A percentile compares a stretch with the other conserved stretches of the same genome.
phyloP scores from a whole-genome alignment of 2,113 vertebrate genomes.

The Daboia siamensis region DNA sequence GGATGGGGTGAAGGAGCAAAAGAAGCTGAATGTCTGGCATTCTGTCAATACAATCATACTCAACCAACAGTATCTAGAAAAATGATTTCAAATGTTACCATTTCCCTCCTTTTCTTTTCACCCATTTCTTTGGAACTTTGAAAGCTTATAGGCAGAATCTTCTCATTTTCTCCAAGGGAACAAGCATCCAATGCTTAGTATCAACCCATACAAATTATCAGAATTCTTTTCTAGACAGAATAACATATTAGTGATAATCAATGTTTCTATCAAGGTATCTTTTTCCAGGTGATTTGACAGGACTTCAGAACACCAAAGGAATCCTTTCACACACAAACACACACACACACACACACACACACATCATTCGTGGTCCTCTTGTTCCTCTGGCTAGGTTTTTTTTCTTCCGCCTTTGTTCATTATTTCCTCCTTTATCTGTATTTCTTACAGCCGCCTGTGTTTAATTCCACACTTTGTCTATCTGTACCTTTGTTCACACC shows the following conservation, averaged over 20 bases:
- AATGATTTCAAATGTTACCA: not conserved
- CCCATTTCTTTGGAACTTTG: not conserved
- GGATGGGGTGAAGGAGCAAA: not conserved
- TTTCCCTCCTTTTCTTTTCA: not conserved
- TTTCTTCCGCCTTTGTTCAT: not conserved
- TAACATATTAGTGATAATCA: not conserved
- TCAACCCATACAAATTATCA: not conserved
- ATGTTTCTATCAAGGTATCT: not conserved
- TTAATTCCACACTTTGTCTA: not conserved
- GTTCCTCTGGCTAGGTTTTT: not conserved
- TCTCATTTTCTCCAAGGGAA: not conserved
- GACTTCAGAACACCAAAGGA: not conserved
- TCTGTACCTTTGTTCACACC: conserved; percentile 3
- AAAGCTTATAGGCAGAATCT: not conserved
- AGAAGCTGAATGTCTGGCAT: not conserved
- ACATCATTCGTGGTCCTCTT: not conserved
- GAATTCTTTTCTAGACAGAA: not conserved
- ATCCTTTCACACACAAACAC: not conserved
- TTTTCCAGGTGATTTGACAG: not conserved
- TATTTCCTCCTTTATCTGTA: not conserved
- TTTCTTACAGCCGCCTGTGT: not conserved
- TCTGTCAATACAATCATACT: not conserved
- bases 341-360: not conserved
- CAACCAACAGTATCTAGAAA: not conserved
- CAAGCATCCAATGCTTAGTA: not conserved